Conservation (phyloP, 2,888 invertebrate genomes). For the Synanthedon myopaeformis region DNA sequence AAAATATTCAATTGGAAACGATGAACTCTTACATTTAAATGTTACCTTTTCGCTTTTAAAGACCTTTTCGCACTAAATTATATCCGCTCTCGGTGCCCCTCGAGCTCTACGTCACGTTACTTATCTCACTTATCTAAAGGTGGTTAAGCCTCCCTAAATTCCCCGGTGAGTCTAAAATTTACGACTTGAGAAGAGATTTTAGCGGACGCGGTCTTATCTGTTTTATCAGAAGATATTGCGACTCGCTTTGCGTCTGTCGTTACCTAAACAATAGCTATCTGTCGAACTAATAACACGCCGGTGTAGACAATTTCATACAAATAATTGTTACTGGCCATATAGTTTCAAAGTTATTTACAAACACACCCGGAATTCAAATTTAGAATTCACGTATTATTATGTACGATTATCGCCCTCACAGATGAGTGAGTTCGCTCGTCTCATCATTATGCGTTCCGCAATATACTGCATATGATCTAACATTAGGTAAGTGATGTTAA, state of each 20-base stretch:
- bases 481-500: neutral
- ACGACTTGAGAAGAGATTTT: conserved; percentile 59
- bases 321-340: neutral
- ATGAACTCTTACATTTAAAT: no score
- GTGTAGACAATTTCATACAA: neutral
- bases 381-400: neutral
- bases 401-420: no score
- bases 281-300: conserved; percentile 3
- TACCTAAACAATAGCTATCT: conserved; percentile 26
- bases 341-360: neutral
- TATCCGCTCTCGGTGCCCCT: conserved; percentile 42
- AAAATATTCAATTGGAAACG: no score
- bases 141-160: conserved; percentile 65
- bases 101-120: conserved; percentile 27
- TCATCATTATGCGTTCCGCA: no score
- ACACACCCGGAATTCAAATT: neutral
- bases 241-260: conserved; percentile 36
- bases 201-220: conserved; percentile 52
- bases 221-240: conserved; percentile 59
- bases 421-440: no score
- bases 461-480: no score
- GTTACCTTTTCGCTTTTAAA: no score
- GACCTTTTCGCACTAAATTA: conserved; percentile 9
- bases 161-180: conserved; percentile 60
- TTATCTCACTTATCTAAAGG: conserved; percentile 68